phyloP scores from a whole-genome alignment of 1,140 invertebrate genomes.

The Drosophila bifasciata region DNA sequence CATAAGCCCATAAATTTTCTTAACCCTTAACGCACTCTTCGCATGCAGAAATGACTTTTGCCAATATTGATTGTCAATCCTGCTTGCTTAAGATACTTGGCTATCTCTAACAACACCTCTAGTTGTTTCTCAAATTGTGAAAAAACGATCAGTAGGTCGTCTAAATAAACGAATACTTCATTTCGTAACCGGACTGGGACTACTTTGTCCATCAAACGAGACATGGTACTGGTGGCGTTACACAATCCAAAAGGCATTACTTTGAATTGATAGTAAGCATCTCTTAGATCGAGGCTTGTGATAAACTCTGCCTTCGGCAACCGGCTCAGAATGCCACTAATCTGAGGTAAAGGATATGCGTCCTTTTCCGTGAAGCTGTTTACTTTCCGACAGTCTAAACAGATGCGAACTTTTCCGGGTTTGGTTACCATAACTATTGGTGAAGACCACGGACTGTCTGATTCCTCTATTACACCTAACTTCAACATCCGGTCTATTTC shows the following conservation, averaged over 20 bases:
- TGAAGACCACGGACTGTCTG: too few species aligned
- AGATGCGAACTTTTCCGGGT: background rate
- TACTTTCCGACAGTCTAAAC: slow-evolving; percentile 5
- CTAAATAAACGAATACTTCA: slow-evolving; percentile 1
- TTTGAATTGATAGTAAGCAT: slow-evolving; percentile 6
- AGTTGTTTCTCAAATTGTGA: slow-evolving; percentile 6
- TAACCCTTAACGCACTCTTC: background rate
- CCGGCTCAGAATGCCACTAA: background rate
- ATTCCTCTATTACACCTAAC: too few species aligned
- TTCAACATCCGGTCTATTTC: too few species aligned
- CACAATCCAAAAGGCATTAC: slow-evolving; percentile 19
- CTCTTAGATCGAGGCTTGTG: slow-evolving; percentile 9
- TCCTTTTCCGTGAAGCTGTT: slow-evolving; percentile 14
- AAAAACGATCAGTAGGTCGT: slow-evolving; percentile 7
- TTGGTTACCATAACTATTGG: too few species aligned
- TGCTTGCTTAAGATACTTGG: background rate
- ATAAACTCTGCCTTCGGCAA: slow-evolving; percentile 7
- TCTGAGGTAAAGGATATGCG: slow-evolving; percentile 10
- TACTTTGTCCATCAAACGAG: slow-evolving; percentile 10
- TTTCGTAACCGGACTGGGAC: background rate
- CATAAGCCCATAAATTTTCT: slow-evolving; percentile 1
- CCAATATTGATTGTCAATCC: slow-evolving; percentile 14
- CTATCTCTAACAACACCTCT: background rate
- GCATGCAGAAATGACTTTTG: slow-evolving; percentile 6
- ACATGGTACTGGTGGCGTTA: slow-evolving; percentile 17